phyloP scores from a whole-genome alignment of 2,113 vertebrate genomes.

The Mystacornis crossleyi region DNA sequence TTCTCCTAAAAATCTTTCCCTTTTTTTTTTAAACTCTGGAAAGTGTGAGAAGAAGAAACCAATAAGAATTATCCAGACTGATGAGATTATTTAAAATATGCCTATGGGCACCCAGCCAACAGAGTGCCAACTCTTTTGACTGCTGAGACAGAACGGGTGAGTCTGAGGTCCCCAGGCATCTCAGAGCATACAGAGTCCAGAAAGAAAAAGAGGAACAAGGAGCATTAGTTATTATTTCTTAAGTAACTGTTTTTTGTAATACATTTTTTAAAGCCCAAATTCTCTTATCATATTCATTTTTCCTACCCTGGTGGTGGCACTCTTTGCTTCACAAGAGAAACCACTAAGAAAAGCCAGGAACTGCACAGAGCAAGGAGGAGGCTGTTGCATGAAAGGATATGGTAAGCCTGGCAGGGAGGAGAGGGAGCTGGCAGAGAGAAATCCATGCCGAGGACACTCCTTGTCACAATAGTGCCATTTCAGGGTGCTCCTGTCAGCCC shows the following conservation, averaged over 20 bases:
- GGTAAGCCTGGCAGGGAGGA: background rate
- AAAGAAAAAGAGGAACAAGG: background rate
- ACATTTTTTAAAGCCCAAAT: background rate
- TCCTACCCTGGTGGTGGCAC: background rate
- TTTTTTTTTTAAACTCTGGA: background rate
- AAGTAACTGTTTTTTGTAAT: background rate
- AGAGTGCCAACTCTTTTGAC: background rate
- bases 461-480: rapidly evolving
- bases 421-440: background rate
- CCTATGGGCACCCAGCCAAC: background rate
- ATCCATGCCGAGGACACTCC: rapidly evolving
- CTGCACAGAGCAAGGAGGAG: background rate
- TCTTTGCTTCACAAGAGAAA: background rate
- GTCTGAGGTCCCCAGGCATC: background rate
- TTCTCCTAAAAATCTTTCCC: background rate
- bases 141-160: background rate
- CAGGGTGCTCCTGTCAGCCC: background rate
- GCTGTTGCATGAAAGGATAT: background rate
- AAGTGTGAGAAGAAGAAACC: background rate
- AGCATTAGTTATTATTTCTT: background rate
- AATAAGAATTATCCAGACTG: background rate
- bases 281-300: background rate
- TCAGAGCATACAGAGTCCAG: background rate
- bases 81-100: background rate
- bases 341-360: background rate